Conservation (phyloP, 2,113 vertebrate species). For the Myiozetetes cayanensis region DNA sequence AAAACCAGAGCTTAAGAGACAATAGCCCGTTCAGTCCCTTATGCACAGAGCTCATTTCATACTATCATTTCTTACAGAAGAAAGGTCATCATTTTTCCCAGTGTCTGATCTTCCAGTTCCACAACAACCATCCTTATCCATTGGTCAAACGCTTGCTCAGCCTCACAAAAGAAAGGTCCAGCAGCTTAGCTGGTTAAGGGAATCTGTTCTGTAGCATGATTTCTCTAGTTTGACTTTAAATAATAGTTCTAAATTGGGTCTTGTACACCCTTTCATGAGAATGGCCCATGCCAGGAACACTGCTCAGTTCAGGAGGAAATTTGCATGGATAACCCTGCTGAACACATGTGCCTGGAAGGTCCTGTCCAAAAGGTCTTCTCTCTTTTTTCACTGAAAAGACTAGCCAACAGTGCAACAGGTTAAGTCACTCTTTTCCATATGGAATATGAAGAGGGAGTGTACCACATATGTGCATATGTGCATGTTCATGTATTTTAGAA, state of each 20-base stretch:
- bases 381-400: background rate
- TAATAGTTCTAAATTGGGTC: background rate
- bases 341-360: background rate
- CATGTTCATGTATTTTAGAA: background rate
- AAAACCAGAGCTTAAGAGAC: background rate
- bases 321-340: background rate
- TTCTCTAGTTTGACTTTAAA: background rate
- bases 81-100: background rate
- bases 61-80: background rate
- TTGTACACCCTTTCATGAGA: background rate
- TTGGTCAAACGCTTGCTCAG: background rate
- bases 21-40: background rate
- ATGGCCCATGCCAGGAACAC: background rate
- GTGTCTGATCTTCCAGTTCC: background rate
- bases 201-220: background rate
- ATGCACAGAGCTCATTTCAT: background rate
- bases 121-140: background rate
- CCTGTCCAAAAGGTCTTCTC: background rate
- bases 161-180: background rate
- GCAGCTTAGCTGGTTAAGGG: background rate
- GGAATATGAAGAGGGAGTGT: background rate
- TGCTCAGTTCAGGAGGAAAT: background rate
- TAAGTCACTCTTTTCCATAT: background rate
- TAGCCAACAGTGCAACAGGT: background rate
- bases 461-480: too few relatives aligned